phyloP scores from a whole-genome alignment of 2,888 invertebrate genomes.

The Listrodromus nycthemerus region DNA sequence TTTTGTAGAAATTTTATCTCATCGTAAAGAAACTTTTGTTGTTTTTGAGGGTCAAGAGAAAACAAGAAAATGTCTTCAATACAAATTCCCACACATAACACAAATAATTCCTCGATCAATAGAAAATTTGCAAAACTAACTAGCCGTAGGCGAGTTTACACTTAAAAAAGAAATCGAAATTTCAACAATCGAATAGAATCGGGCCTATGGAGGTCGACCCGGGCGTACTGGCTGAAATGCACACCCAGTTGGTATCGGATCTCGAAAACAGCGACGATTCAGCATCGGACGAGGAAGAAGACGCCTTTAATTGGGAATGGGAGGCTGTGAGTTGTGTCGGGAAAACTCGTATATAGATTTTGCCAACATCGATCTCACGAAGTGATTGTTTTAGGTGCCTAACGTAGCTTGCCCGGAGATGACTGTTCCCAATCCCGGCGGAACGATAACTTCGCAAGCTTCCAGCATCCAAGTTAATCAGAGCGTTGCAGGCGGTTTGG shows the following conservation, averaged over 20 bases:
- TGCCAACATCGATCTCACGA: background rate
- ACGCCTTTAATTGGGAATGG: constrained; percentile 92
- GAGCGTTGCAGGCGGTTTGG: constrained; percentile 90
- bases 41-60: background rate
- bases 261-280: constrained; percentile 88
- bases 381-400: constrained; percentile 84
- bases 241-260: constrained; percentile 88
- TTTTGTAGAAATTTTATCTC: background rate
- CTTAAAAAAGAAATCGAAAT: constrained; percentile 35
- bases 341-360: constrained; percentile 4
- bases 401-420: constrained; percentile 86
- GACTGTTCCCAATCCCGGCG: constrained; percentile 82
- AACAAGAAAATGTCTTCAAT: background rate
- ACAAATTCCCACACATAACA: background rate
- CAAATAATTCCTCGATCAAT: background rate
- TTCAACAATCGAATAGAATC: constrained; percentile 83
- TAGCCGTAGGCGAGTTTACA: too few relatives aligned
- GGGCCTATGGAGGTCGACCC: constrained; percentile 88
- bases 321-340: constrained; percentile 88
- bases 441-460: constrained; percentile 79
- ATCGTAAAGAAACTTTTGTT: background rate
- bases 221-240: constrained; percentile 87
- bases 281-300: constrained; percentile 89
- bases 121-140: too few relatives aligned
- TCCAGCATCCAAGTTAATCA: constrained; percentile 83